Base-by-base conservation (phyloP, 2,797 vertebrate species). In the Champsocephalus esox region DNA sequence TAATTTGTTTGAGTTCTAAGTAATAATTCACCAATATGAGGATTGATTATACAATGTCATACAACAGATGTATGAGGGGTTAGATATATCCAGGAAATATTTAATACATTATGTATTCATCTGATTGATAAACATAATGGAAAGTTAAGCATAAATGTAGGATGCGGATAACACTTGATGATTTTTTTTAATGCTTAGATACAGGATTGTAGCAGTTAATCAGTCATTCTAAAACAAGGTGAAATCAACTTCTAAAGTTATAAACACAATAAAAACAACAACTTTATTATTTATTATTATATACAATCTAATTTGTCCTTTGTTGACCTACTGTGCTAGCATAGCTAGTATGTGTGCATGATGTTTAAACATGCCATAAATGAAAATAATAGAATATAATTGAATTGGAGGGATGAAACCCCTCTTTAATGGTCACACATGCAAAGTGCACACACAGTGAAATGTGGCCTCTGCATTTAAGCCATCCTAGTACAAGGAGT, bases 241-340 rank as follows among this genome's bases (percentile, higher is more conserved):
- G 28, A 28, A 44, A 19, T 32, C 9, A 56, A 34, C 28, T 9
- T 56, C 54, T 59, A 38, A 61, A 32, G 16, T 64, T 38, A 38
- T 7, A 63, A 44, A 34, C 19, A 70, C 49, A 62, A 48, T n/a
- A 44, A 21, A 0, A 32, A n/a, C 38, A 59, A 28, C 12, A 56
- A 49, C 3, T 43, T 43, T 12, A 28, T 28, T 28, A 28, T 4
- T 38, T 38, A 21, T 21, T 21, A 21, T 21, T 21, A 38, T 2
- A 38, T 38, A 38, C 7, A 38, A 38, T 9, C 8, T 38, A 7
- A 8, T 5, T 28, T 38, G 3, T 21, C 54, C 3, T 13, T n/a
- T 57, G 12, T 16, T 58, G 66, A 65, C 66, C 60, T 46, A 8
- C n/a, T 46, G 8, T 41, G 55, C 50, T 43, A 21, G 21, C 21